Base-by-base conservation (phyloP, 2,888 invertebrate genomes). In the Volucella bombylans region DNA sequence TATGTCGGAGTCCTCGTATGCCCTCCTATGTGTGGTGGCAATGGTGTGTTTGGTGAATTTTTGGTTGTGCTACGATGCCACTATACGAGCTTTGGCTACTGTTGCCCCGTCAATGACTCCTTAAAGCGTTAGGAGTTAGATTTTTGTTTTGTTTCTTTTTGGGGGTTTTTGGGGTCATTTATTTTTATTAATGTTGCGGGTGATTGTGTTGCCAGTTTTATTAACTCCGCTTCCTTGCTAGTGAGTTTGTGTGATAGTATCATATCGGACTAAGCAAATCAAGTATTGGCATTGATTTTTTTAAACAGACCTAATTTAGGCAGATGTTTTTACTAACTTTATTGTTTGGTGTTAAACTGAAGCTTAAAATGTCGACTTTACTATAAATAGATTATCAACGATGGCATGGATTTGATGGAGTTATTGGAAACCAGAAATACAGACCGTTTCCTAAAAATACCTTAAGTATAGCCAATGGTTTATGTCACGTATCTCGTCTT, bases 161-260 rank as follows among this genome's bases (percentile, higher is more conserved):
- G 23, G 12, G 82, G 82, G 72, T 83, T 86, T 86, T 77, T 61
- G 64, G 83, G 83, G 77, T 80, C 86, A 86, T 86, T 86, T 82
- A 77, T 61, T 86, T 86, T 83, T 86, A 86, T 86, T 83, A 83
- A 86, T 86, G 72, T 72, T 79, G 71, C 59, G 83, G 86, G 79
- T 80, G 76, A 80, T 82, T 86, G 76, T 86, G 86, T 83, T 80
- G 82, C 80, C 83, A 80, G 82, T 79, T 86, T 83, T 86, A 86
- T 80, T 77, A 80, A 83, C 83, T 86, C 76, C 49, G 15, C 41
- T 65, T 65, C 65, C 43, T 45, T 57, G 38, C 54, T 15, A 15
- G 15, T 62, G 12, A 62, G 54, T 47, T 23, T 15, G 52, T 39
- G 55, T 73, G 12, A 62, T 61, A 31, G 2, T 52, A 11, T 31